phyloP scores from a whole-genome alignment of 2,888 invertebrate genomes.

The Beris chalybata region DNA sequence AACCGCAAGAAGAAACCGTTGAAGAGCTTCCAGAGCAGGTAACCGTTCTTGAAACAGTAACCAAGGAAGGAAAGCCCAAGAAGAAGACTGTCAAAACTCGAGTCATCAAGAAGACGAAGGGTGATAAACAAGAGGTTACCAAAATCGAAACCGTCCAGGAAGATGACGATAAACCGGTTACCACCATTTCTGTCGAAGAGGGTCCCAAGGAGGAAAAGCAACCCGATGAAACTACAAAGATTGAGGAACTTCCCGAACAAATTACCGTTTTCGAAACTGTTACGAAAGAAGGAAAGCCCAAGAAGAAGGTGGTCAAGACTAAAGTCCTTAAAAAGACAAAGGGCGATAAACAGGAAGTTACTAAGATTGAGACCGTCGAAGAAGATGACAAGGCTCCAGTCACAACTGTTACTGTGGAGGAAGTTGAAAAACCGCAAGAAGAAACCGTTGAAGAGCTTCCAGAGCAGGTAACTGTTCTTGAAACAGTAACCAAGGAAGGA shows the following conservation, averaged over 20 bases:
- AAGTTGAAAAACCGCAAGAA: constrained; percentile 36
- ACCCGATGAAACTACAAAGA: constrained; percentile 43
- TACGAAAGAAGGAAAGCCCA: constrained; percentile 44
- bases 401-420: constrained; percentile 23
- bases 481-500: constrained; percentile 45
- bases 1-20: constrained; percentile 42
- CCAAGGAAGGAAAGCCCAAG: constrained; percentile 44
- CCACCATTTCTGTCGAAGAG: constrained; percentile 43
- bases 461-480: constrained; percentile 43
- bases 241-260: constrained; percentile 39
- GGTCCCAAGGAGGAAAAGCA: constrained; percentile 33
- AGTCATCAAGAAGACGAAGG: constrained; percentile 48
- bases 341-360: constrained; percentile 46
- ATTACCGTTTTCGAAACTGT: constrained; percentile 33
- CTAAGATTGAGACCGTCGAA: constrained; percentile 48
- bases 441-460: constrained; percentile 47
- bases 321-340: constrained; percentile 49
- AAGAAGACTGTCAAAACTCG: constrained; percentile 46
- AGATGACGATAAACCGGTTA: constrained; percentile 48
- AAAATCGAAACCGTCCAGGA: constrained; percentile 47
- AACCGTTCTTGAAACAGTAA: constrained; percentile 31
- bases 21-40: constrained; percentile 39
- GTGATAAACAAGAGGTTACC: constrained; percentile 45
- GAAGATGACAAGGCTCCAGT: constrained; percentile 48
- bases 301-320: constrained; percentile 44